phyloP scores from a whole-genome alignment of 2,797 vertebrate species.

The Pipistrellus pygmaeus region DNA sequence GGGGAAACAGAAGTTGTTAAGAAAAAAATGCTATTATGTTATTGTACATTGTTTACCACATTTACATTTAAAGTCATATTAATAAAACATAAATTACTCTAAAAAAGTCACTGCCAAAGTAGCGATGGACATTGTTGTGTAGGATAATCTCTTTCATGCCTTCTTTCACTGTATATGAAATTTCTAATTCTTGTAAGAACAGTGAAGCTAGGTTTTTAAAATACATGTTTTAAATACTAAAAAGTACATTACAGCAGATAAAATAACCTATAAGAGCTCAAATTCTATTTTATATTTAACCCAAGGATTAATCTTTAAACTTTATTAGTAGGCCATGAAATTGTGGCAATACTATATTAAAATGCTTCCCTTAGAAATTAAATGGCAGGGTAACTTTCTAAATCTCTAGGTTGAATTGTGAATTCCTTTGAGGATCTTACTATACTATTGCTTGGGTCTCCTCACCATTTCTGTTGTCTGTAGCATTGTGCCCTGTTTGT shows the following conservation, averaged over 20 bases:
- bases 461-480: background rate
- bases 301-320: background rate
- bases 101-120: background rate
- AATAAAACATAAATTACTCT: background rate
- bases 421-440: background rate
- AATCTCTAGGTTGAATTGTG: background rate
- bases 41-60: background rate
- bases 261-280: slow-evolving; percentile 17
- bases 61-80: background rate
- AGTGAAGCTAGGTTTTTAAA: slow-evolving; percentile 1
- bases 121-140: background rate
- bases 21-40: background rate
- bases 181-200: slow-evolving; percentile 15
- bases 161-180: background rate
- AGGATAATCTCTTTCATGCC: background rate
- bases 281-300: slow-evolving; percentile 34
- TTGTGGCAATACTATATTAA: background rate
- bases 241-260: slow-evolving; percentile 9
- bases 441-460: background rate
- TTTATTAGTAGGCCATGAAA: slow-evolving; percentile 36
- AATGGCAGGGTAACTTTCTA: background rate
- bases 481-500: background rate
- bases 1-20: background rate
- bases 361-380: background rate
- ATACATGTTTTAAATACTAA: slow-evolving; percentile 1